Evolutionary conservation across 1,140 invertebrate species (phyloP).

Genomic region (Heliothis virescens): DNA sequence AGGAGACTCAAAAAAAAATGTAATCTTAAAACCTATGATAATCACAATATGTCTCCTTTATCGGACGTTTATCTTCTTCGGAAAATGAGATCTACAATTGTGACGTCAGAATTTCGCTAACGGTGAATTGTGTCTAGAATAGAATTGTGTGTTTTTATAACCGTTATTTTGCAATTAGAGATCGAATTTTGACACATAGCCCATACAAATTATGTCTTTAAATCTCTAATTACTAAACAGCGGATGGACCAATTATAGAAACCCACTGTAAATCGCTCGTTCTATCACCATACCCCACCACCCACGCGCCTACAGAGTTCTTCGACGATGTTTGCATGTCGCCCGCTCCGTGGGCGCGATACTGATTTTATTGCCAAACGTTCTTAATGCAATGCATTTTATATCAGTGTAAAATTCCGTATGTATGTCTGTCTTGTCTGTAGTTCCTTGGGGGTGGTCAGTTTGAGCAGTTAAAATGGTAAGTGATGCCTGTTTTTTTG

Average conservation of each 20-base stretch:
- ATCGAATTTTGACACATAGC: no score
- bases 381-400: constrained; percentile 63
- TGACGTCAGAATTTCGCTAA: neutral
- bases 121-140: no score
- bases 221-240: no score
- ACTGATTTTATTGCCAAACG: constrained; percentile 69
- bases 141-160: no score
- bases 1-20: no score
- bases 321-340: constrained; percentile 68
- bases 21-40: no score
- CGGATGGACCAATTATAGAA: no score
- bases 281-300: constrained; percentile 46
- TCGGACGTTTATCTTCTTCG: neutral
- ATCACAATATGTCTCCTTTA: neutral
- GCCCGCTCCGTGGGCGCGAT: constrained; percentile 71
- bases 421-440: constrained; percentile 28
- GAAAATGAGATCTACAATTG: neutral
- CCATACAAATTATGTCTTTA: no score
- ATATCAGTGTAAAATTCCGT: constrained; percentile 44
- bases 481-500: neutral
- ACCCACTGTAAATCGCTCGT: constrained; percentile 23
- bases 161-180: no score
- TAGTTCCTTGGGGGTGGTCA: neutral
- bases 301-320: constrained; percentile 65
- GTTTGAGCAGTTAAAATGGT: neutral